Base-by-base conservation (phyloP, 1,140 invertebrate species). In the Cotesia typhae region DNA sequence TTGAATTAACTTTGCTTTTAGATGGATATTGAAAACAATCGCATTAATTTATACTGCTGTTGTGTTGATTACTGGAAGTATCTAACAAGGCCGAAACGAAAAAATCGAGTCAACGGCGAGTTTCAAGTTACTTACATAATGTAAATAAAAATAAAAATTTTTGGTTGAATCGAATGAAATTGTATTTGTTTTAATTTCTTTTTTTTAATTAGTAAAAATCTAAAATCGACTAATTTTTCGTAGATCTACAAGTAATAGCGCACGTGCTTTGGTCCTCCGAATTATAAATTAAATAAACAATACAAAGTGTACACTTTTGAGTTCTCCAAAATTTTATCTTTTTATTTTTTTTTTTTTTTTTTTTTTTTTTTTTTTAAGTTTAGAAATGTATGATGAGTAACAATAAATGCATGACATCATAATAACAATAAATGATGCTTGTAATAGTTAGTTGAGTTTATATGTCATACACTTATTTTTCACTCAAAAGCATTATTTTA, bases 121-220 rank as follows among this genome's bases (percentile, higher is more conserved):
- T 85, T 85, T 75, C 79, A 82, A 79, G 78, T 86, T 7, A 67
- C 85, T 71, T 83, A 85, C 47, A 69, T 85, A 36, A 77, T 84
- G 78, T 85, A 36, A 81, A 28, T 85, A 36, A 47, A 47, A 47
- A 47, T 47, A 47, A 47, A 47, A 47, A 9, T 6, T 9, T 5
- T 47, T 47, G 10, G 1, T 28, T 28, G 28, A 28, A 51, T 51
- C 47, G 47, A 51, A 51, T 51, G 7, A 28, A 28, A 28, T 28
- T 28, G 3, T 28, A 28, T 28, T 28, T 28, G 3, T 28, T 28
- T 28, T n/a, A n/a, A n/a, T n/a, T n/a, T n/a, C n/a, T 1, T 28
- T 28, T 28, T 28, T 28, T 28, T 28, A 28, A 28, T 28, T 28
- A 28, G 28, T 3, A 1, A 28, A 28, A 28, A 28, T 1, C 28